These are phyloP conservation scores for Bos javanicus DNA, from an alignment of 2,113 vertebrate species.

Conservation along the genomic window DNA sequence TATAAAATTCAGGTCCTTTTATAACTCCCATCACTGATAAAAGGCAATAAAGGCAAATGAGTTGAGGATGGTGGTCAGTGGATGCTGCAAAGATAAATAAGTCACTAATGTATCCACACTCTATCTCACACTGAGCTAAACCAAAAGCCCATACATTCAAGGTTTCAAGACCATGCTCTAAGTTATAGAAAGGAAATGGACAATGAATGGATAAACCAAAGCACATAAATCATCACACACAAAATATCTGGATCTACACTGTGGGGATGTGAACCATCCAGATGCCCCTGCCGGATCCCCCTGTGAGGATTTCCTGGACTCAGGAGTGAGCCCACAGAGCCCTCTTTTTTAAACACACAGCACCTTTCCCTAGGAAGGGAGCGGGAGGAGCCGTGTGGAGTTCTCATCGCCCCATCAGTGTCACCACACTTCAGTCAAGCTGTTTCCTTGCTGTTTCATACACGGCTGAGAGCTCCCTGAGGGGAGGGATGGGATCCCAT, in stretches of 20 bases:
- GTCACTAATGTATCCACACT: neutral
- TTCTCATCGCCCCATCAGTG: accelerated
- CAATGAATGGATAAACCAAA: neutral
- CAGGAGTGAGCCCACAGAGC: neutral
- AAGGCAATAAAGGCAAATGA: neutral
- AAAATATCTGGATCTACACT: neutral
- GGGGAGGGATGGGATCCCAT: neutral
- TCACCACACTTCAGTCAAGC: too few relatives aligned
- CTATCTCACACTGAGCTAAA: neutral
- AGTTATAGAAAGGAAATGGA: neutral
- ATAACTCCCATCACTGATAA: neutral
- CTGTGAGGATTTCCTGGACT: neutral
- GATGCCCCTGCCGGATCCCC: neutral
- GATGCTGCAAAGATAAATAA: neutral
- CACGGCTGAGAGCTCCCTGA: neutral
- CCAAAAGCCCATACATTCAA: neutral
- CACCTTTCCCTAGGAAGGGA: neutral
- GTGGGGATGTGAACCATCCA: neutral
- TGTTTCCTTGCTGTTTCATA: neutral
- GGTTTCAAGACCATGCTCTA: neutral
- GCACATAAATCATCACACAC: neutral
- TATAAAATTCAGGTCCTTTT: neutral
- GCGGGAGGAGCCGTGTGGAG: accelerated
- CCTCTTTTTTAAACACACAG: neutral
- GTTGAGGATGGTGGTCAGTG: neutral